Percentiles rank a stretch among this genome's conserved stretches.
Conservation (phyloP, 2,888 invertebrate genomes). For the Subacronicta megacephala region DNA sequence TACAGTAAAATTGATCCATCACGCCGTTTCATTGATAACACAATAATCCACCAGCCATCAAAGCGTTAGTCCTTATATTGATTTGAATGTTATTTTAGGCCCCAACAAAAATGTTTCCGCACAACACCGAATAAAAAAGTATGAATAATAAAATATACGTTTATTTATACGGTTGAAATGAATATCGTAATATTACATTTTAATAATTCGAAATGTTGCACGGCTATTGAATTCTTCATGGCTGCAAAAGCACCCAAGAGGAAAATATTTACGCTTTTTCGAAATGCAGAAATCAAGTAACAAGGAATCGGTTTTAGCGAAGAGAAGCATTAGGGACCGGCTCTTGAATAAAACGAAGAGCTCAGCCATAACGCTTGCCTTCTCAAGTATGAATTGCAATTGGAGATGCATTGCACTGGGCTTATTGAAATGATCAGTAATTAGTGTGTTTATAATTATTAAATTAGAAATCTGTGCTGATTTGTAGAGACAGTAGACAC, state of each 20-base stretch:
- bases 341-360: constrained; percentile 84
- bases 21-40: constrained; percentile 38
- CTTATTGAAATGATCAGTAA: constrained; percentile 56
- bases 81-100: constrained; percentile 42
- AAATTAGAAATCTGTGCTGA: constrained; percentile 8
- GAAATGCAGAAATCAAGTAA: constrained; percentile 89
- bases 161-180: constrained; percentile 57
- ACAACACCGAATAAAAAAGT: constrained; percentile 34
- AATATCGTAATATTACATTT: constrained; percentile 68
- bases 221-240: constrained; percentile 81
- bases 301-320: constrained; percentile 89
- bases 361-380: constrained; percentile 81
- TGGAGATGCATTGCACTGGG: constrained; percentile 62
- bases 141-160: constrained; percentile 53
- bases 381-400: constrained; percentile 75
- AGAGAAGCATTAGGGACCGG: constrained; percentile 79
- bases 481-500: neutral
- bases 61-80: constrained; percentile 42
- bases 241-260: constrained; percentile 83
- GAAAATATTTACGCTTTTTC: constrained; percentile 89
- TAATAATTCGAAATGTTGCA: constrained; percentile 78
- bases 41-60: constrained; percentile 44
- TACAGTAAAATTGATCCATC: constrained; percentile 39
- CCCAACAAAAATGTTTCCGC: constrained; percentile 30
- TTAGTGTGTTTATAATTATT: constrained; percentile 38